Evolutionary conservation across 2,113 vertebrate species (phyloP).

Genomic region (Alexandromys fortis): DNA sequence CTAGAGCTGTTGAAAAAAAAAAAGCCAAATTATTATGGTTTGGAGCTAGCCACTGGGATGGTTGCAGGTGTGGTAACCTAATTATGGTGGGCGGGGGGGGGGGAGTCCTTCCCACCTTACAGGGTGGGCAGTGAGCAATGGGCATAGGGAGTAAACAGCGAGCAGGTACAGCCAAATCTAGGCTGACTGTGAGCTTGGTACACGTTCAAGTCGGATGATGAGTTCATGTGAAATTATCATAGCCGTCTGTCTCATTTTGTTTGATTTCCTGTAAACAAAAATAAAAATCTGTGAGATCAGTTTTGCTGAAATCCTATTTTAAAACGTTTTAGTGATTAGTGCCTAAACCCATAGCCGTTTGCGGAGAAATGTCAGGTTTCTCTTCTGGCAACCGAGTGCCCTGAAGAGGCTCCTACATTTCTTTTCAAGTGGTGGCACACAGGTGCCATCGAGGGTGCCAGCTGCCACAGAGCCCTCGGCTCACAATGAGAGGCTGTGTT

Average conservation of each 20-base stretch:
- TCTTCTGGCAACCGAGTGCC: conserved; percentile 68
- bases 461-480: conserved; percentile 46
- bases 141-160: neutral
- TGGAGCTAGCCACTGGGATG: neutral
- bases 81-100: neutral
- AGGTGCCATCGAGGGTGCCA: conserved; percentile 66
- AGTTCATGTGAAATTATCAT: neutral
- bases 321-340: conserved; percentile 26
- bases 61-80: neutral
- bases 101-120: neutral
- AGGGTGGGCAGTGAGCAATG: too few species aligned
- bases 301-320: conserved; percentile 32
- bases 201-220: neutral
- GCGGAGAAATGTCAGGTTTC: conserved; percentile 74
- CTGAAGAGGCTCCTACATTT: conserved; percentile 76
- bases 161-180: neutral
- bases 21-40: neutral
- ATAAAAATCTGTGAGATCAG: neutral
- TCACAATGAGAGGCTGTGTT: conserved; percentile 27
- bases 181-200: neutral
- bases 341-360: neutral
- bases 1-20: neutral
- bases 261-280: conserved; percentile 43
- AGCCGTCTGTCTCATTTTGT: neutral
- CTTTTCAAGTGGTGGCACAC: conserved; percentile 66